Evolutionary conservation across 2,113 vertebrate species (phyloP).

Genomic region (Pimephales promelas): DNA sequence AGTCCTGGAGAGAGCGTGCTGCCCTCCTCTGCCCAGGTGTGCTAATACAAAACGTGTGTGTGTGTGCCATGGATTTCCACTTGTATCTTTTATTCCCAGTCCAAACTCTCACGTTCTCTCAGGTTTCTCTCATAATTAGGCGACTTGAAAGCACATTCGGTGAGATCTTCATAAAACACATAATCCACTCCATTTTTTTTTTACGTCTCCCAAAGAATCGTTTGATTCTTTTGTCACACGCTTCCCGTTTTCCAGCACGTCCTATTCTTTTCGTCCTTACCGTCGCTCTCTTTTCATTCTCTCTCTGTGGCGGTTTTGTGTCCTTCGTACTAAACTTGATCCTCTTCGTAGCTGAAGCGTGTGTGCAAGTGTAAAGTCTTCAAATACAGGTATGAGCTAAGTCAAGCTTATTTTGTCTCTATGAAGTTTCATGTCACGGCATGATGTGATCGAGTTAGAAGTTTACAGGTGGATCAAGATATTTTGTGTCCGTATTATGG

Average conservation of each 20-base stretch:
- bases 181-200: conserved; percentile 17
- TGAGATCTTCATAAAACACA: conserved; percentile 30
- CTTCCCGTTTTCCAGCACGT: not conserved
- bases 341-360: not conserved
- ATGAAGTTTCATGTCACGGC: not conserved
- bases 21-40: conserved; percentile 73
- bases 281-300: not conserved
- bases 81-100: conserved; percentile 30
- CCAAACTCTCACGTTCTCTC: conserved; percentile 14
- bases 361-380: conserved; percentile 17
- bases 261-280: not conserved
- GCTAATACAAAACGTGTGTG: conserved; percentile 72
- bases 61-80: conserved; percentile 31
- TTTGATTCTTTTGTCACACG: conserved; percentile 15
- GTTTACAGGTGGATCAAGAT: not conserved
- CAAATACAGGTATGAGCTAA: conserved; percentile 27
- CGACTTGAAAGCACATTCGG: not conserved
- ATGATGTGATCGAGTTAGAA: not conserved
- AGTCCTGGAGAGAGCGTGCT: conserved; percentile 52
- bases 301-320: not conserved
- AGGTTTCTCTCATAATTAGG: not conserved
- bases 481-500: not conserved
- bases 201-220: not conserved
- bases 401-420: conserved; percentile 29
- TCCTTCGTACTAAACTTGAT: conserved; percentile 9